Evolutionary conservation across 2,797 vertebrate genomes (phyloP).

Genomic region (Orestias chungarensis): DNA sequence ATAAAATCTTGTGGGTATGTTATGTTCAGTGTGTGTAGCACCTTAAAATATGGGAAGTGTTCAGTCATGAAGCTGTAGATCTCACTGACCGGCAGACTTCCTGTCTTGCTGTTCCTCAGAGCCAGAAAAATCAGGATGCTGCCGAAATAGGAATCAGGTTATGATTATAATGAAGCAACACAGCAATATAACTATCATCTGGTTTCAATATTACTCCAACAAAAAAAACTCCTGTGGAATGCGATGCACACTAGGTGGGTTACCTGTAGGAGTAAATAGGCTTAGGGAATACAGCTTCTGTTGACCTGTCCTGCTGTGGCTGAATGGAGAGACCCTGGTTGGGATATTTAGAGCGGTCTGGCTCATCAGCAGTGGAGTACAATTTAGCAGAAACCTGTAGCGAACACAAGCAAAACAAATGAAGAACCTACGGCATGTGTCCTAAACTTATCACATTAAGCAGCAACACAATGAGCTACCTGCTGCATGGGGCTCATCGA

Average conservation of each 20-base stretch:
- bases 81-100: conserved; percentile 96
- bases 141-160: conserved; percentile 21
- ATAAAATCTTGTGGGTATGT: background rate
- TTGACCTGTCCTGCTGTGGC: conserved; percentile 73
- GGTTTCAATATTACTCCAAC: background rate
- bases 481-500: conserved; percentile 83
- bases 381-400: conserved; percentile 79
- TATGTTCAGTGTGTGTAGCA: conserved; percentile 44
- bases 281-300: conserved; percentile 89
- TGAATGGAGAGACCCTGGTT: conserved; percentile 83
- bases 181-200: background rate
- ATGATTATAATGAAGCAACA: background rate
- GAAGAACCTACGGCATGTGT: background rate
- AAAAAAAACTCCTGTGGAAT: background rate
- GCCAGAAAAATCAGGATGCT: conserved; percentile 99
- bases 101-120: conserved; percentile 94
- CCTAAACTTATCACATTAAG: background rate
- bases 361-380: conserved; percentile 73
- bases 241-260: background rate
- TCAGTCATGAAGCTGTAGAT: conserved; percentile 99
- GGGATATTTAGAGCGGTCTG: conserved; percentile 78
- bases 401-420: conserved; percentile 22
- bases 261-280: conserved; percentile 99
- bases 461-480: conserved; percentile 68
- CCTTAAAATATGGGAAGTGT: conserved; percentile 99